These are phyloP conservation scores for Eospalax fontanierii DNA, from an alignment of 2,797 vertebrate genomes.

Conservation along the genomic window DNA sequence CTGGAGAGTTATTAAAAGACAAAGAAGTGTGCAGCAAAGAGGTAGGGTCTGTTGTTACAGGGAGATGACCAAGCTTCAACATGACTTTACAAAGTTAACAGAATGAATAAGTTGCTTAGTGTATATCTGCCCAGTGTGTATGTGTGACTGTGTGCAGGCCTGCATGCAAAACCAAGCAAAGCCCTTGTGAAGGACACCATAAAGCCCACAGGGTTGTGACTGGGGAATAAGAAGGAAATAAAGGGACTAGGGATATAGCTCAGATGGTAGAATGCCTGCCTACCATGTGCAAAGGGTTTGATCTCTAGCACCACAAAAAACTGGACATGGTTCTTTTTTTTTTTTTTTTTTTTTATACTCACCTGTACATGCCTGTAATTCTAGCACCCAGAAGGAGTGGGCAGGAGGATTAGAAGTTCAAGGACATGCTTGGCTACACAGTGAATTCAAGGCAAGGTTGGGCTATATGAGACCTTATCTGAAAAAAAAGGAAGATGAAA, in stretches of 20 bases:
- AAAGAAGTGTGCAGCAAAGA: background rate
- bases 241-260: background rate
- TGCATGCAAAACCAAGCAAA: background rate
- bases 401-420: background rate
- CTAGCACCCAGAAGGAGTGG: background rate
- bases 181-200: fast-evolving
- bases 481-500: too few relatives aligned
- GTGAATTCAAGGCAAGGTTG: background rate
- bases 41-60: background rate
- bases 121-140: background rate
- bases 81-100: background rate
- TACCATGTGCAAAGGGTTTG: background rate
- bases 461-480: background rate
- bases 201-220: too few relatives aligned
- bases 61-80: background rate
- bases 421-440: background rate
- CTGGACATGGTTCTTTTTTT: too few relatives aligned
- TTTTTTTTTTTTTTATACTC: too few relatives aligned
- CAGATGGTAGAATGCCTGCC: background rate
- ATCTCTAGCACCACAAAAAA: background rate
- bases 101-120: background rate
- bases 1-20: background rate
- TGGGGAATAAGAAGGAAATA: background rate
- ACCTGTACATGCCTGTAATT: background rate
- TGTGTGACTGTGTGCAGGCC: too few relatives aligned